These are phyloP conservation scores for Eupleurogrammus muticus DNA, from an alignment of 2,797 vertebrate genomes.

Conservation along the genomic window DNA sequence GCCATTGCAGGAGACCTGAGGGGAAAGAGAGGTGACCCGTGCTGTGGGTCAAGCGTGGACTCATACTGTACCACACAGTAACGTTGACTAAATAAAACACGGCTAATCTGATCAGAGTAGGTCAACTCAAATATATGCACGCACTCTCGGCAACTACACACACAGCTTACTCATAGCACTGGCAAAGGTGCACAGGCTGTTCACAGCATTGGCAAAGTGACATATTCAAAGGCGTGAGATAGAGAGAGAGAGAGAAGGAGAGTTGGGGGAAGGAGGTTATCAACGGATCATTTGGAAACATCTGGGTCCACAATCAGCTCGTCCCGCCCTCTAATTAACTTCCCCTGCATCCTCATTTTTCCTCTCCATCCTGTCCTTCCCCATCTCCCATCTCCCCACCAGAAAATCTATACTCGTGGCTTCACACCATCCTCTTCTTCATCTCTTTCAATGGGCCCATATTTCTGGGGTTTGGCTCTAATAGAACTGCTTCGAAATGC, in stretches of 20 bases:
- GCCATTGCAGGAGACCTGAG: neutral
- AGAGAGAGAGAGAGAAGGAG: constrained; percentile 41
- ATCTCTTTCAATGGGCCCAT: constrained; percentile 26
- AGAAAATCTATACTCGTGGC: constrained; percentile 31
- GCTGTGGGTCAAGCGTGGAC: constrained; percentile 55
- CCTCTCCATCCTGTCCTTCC: constrained; percentile 48
- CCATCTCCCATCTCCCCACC: constrained; percentile 15
- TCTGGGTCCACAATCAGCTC: constrained; percentile 77
- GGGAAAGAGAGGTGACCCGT: constrained; percentile 36
- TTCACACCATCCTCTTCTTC: constrained; percentile 6
- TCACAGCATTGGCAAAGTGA: constrained; percentile 55
- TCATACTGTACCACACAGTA: constrained; percentile 34
- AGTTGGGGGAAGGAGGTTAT: constrained; percentile 31
- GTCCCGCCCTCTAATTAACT: constrained; percentile 65
- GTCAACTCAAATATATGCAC: constrained; percentile 57
- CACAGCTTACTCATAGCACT: constrained; percentile 60
- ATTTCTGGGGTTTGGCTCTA: constrained; percentile 31
- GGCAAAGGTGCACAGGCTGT: constrained; percentile 59
- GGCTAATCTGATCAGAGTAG: constrained; percentile 62
- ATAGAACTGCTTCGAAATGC: constrained; percentile 42
- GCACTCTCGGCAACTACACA: constrained; percentile 34
- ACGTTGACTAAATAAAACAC: constrained; percentile 56
- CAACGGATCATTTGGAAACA: constrained; percentile 80
- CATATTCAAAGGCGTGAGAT: constrained; percentile 52
- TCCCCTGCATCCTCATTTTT: constrained; percentile 58